Conservation (phyloP, 23 tunicate species). For the Clavelina lepadiformis region DNA sequence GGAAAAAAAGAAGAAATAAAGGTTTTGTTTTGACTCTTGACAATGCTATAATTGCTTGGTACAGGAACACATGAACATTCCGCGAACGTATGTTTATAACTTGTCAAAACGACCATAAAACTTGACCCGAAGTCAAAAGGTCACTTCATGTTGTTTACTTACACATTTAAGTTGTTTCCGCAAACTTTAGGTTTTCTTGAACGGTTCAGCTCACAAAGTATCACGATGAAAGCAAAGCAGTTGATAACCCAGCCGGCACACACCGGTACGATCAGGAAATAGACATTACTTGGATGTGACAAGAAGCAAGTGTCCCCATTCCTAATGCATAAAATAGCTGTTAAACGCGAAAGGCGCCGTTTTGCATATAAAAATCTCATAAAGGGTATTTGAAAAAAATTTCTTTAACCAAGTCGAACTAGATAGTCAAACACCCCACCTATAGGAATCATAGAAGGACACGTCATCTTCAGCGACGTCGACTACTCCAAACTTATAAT, state of each 20-base stretch:
- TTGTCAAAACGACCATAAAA: no score
- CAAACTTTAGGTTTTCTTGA: conserved; percentile 1
- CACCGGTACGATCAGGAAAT: conserved; percentile 15
- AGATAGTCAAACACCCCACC: no score
- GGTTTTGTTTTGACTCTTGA: background rate
- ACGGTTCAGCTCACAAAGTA: background rate
- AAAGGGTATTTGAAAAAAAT: no score
- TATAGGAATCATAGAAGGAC: no score
- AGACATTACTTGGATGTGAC: conserved; percentile 2
- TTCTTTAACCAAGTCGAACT: no score
- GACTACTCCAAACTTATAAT: no score
- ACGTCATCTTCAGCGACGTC: no score
- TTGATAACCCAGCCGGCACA: conserved; percentile 8
- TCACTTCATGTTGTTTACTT: no score
- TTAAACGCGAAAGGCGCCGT: no score
- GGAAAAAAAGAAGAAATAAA: background rate
- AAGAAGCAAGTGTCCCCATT: conserved; percentile 4
- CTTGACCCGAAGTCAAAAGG: no score
- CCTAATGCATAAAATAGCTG: conserved; percentile 11
- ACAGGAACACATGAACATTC: background rate
- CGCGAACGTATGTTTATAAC: background rate
- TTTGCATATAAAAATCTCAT: no score
- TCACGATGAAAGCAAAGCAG: conserved; percentile 2
- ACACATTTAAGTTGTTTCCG: background rate
- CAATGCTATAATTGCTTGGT: background rate